A percentile compares a stretch with the other conserved stretches of the same genome.
These are phyloP conservation scores for Oligia fasciuncula DNA, from an alignment of 2,888 invertebrate species.

Conservation along the genomic window DNA sequence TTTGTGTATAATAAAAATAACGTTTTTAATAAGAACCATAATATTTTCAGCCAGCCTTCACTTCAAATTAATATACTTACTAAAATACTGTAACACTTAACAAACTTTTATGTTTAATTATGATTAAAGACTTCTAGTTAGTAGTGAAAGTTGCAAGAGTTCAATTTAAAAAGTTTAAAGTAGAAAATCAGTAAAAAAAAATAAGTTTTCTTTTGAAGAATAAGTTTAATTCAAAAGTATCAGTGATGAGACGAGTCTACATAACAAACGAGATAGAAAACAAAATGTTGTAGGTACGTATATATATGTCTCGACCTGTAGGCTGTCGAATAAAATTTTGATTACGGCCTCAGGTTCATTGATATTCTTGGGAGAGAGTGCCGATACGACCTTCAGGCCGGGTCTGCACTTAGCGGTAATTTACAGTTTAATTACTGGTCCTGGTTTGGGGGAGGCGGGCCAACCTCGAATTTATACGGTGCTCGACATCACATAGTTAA, in stretches of 20 bases:
- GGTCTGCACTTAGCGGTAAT: constrained; percentile 86
- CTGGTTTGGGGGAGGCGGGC: constrained; percentile 67
- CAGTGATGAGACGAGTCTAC: constrained; percentile 5
- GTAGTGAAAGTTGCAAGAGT: constrained; percentile 32
- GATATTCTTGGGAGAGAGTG: constrained; percentile 80
- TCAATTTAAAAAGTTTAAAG: constrained; percentile 47
- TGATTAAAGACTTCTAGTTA: constrained; percentile 49
- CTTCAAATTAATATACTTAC: constrained; percentile 30
- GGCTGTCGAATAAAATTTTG: constrained; percentile 79
- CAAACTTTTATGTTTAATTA: constrained; percentile 51
- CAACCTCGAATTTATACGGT: constrained; percentile 71
- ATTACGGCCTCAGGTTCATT: constrained; percentile 82
- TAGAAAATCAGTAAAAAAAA: constrained; percentile 32
- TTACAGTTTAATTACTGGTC: constrained; percentile 88
- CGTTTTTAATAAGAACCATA: constrained; percentile 14
- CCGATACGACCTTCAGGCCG: constrained; percentile 85
- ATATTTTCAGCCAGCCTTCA: constrained; percentile 19
- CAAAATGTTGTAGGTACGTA: constrained; percentile 63
- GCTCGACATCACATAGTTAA: constrained; percentile 62
- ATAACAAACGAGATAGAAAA: constrained; percentile 43
- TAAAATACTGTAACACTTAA: constrained; percentile 36
- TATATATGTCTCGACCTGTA: constrained; percentile 48
- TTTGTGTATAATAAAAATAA: constrained; percentile 56
- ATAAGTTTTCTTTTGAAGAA: constrained; percentile 13
- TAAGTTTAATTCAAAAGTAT: constrained; percentile 22